phyloP scores from a whole-genome alignment of 2,797 vertebrate species.

The Hydrocynus forskahlii region DNA sequence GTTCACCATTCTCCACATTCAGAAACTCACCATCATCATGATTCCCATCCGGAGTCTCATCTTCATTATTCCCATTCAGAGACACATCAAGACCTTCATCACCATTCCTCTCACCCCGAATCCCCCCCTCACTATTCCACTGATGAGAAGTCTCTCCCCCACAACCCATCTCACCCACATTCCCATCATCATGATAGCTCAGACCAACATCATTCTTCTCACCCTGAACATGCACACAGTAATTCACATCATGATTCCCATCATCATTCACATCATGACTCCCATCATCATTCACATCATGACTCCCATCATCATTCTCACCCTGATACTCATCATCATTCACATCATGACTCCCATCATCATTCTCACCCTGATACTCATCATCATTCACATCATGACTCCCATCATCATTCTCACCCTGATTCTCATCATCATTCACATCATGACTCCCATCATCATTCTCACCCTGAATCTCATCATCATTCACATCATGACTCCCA shows the following conservation, averaged over 20 bases:
- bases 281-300: too few relatives aligned
- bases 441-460: too few relatives aligned
- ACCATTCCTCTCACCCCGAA: constrained; percentile 17
- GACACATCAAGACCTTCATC: constrained; percentile 14
- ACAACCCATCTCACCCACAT: not conserved
- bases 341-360: not conserved
- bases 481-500: too few relatives aligned
- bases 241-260: not conserved
- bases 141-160: constrained; percentile 19
- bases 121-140: not conserved
- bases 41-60: constrained; percentile 4
- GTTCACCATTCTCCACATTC: constrained; percentile 26
- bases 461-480: too few relatives aligned
- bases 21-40: constrained; percentile 31
- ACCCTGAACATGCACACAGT: not conserved
- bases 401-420: too few relatives aligned
- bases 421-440: too few relatives aligned
- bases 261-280: not conserved
- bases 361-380: too few relatives aligned
- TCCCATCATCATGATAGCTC: constrained; percentile 10
- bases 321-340: constrained; percentile 1
- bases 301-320: not conserved
- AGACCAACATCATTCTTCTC: constrained; percentile 8
- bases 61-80: constrained; percentile 11
- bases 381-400: too few relatives aligned